Base-by-base conservation (phyloP, 1,140 invertebrate genomes). In the Gerris buenoi region DNA sequence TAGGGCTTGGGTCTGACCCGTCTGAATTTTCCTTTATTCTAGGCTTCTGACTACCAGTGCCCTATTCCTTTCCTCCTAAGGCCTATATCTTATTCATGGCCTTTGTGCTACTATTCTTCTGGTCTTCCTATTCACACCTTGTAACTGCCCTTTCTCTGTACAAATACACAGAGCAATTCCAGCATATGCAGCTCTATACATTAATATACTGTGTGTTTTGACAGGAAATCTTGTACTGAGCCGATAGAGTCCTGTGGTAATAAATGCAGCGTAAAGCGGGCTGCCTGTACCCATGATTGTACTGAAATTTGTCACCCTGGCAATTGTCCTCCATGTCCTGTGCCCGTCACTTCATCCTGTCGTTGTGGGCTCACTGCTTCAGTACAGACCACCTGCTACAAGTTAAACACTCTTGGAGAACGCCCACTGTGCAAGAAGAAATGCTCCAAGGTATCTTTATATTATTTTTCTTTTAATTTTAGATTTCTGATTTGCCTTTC, bases 381-480 rank as follows among this genome's bases (percentile, higher is more conserved):
- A 26, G 88, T 88, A 71, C 86, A 93, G 75, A 83, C 96, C 60
- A 81, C 84, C 0, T 98, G 95, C 75, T 78, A 78, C 1, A 84
- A 92, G 57, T 75, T 93, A 0, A 84, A 79, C 0, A 82, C 83
- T 0, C 83, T 85, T 72, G 81, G 83, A 25, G 85, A 88, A 71
- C 88, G 88, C 73, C 85, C 87, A 3, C 77, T 86, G 14, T 98
- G 95, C 77, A 85, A 93, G 72, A 90, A 88, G 71, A 88, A 88
- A 72, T 98, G 94, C 77, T 88, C 86, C 58, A 95, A 94, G 79
- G 86, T 88, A n/a, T n/a, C n/a, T n/a, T n/a, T n/a, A n/a, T n/a
- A n/a, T n/a, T n/a, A n/a, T n/a, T n/a, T n/a, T n/a, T n/a, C n/a
- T n/a, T n/a, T n/a, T n/a, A n/a, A n/a, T n/a, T n/a, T n/a, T n/a